Conservation (phyloP, 2,113 vertebrate genomes). For the Plectropomus leopardus region DNA sequence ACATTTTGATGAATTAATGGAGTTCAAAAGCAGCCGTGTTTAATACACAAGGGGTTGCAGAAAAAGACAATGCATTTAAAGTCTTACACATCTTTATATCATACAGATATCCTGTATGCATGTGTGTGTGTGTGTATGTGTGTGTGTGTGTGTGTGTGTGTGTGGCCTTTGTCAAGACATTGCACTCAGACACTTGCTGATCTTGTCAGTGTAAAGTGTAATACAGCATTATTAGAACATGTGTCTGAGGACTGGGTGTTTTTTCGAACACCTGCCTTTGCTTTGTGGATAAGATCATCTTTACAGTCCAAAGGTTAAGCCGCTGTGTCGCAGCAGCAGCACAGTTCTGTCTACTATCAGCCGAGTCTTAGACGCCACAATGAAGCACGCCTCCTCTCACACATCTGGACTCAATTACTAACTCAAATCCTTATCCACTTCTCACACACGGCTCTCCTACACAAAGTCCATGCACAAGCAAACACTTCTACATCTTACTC, state of each 20-base stretch:
- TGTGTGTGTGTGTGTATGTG: not conserved
- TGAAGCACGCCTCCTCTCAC: constrained; percentile 40
- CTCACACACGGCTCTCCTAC: not conserved
- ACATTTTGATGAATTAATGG: not conserved
- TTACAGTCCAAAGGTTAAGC: constrained; percentile 54
- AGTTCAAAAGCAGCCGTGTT: not conserved
- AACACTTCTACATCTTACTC: not conserved
- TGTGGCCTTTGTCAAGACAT: not conserved
- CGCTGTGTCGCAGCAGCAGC: constrained; percentile 27
- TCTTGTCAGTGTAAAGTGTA: constrained; percentile 27
- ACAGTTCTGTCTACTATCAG: constrained; percentile 48
- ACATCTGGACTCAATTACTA: constrained; percentile 80
- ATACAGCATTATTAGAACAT: constrained; percentile 12
- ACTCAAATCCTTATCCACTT: constrained; percentile 61
- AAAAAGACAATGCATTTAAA: not conserved
- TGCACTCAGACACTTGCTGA: constrained; percentile 8
- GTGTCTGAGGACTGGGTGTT: constrained; percentile 26
- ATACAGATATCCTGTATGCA: too few species aligned
- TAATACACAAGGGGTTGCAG: not conserved
- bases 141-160: constrained; percentile 20
- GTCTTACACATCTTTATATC: not conserved
- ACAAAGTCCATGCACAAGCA: not conserved
- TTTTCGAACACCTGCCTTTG: constrained; percentile 12
- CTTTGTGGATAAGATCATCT: constrained; percentile 43
- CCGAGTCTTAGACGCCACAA: constrained; percentile 37